Conservation (phyloP, 2,113 vertebrate species). For the Marmota flaviventris region DNA sequence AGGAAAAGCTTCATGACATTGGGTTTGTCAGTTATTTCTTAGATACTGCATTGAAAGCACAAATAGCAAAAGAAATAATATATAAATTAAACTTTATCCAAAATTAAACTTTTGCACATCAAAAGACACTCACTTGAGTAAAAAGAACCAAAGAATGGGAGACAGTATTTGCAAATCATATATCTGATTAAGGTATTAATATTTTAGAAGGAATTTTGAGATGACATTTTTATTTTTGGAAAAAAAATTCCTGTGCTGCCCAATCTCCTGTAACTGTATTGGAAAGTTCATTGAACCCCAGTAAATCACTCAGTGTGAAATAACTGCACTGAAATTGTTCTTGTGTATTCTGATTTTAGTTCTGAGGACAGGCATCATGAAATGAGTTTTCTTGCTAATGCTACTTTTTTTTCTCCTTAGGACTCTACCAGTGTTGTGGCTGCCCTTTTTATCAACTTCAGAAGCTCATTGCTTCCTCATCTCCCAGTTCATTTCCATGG, state of each 20-base stretch:
- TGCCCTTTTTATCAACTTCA: constrained; percentile 92
- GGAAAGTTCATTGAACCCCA: neutral
- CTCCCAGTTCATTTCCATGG: constrained; percentile 93
- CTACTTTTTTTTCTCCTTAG: constrained; percentile 84
- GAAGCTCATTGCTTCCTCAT: constrained; percentile 91
- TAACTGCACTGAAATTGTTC: neutral
- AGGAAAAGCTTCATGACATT: too few relatives aligned
- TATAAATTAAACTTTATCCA: neutral
- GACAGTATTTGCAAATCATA: constrained; percentile 3
- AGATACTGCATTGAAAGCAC: neutral
- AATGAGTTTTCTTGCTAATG: constrained; percentile 13
- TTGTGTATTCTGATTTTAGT: neutral
- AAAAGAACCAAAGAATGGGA: constrained; percentile 10
- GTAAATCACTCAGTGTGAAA: neutral
- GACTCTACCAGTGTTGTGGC: constrained; percentile 91
- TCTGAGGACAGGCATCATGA: neutral
- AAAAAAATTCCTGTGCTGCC: neutral
- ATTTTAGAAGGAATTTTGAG: constrained; percentile 42
- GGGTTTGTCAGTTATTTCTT: neutral
- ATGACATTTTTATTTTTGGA: constrained; percentile 33
- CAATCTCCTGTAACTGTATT: neutral
- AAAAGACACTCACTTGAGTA: neutral
- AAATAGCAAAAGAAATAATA: constrained; percentile 29
- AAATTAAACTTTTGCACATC: neutral
- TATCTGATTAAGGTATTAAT: neutral